Evolutionary conservation across 2,888 invertebrate genomes (phyloP).

Genomic region (Mechanitis messenoides): DNA sequence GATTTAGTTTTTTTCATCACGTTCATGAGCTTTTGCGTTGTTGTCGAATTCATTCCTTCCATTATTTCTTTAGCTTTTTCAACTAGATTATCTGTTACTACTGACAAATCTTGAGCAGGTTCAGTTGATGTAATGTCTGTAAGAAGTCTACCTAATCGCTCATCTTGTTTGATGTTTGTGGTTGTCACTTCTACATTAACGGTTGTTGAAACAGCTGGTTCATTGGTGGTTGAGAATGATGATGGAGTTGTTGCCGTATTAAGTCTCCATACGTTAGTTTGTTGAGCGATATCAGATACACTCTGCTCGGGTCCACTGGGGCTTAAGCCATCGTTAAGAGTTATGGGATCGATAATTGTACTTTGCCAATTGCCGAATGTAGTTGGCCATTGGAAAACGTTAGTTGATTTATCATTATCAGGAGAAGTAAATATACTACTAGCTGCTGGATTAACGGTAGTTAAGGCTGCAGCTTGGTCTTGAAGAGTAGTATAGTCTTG

Average conservation of each 20-base stretch:
- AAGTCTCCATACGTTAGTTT: conserved; percentile 49
- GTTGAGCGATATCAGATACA: conserved; percentile 41
- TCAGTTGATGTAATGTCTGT: conserved; percentile 61
- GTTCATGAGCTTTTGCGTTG: conserved; percentile 83
- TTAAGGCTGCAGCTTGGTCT: conserved; percentile 44
- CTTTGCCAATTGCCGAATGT: conserved; percentile 78
- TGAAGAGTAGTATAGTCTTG: conserved; percentile 45
- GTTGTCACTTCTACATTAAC: conserved; percentile 47
- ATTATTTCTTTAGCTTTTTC: conserved; percentile 86
- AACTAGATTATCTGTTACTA: conserved; percentile 80
- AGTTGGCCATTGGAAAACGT: conserved; percentile 69
- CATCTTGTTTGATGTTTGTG: conserved; percentile 42
- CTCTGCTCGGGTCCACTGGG: conserved; percentile 50
- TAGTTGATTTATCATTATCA: conserved; percentile 61
- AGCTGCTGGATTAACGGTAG: conserved; percentile 47
- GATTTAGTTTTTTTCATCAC: conserved; percentile 90
- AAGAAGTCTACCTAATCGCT: conserved; percentile 55
- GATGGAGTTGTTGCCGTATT: conserved; percentile 49
- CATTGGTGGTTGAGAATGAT: conserved; percentile 45
- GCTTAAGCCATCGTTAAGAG: conserved; percentile 81
- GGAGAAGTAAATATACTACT: conserved; percentile 60
- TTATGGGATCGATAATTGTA: conserved; percentile 81
- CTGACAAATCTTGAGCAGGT: conserved; percentile 77
- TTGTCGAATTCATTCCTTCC: conserved; percentile 84
- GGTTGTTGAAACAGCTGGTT: conserved; percentile 55